A percentile compares a stretch with the other conserved stretches of the same genome.
These are phyloP conservation scores for Sylvia atricapilla DNA, from an alignment of 2,113 vertebrate genomes.

Conservation along the genomic window DNA sequence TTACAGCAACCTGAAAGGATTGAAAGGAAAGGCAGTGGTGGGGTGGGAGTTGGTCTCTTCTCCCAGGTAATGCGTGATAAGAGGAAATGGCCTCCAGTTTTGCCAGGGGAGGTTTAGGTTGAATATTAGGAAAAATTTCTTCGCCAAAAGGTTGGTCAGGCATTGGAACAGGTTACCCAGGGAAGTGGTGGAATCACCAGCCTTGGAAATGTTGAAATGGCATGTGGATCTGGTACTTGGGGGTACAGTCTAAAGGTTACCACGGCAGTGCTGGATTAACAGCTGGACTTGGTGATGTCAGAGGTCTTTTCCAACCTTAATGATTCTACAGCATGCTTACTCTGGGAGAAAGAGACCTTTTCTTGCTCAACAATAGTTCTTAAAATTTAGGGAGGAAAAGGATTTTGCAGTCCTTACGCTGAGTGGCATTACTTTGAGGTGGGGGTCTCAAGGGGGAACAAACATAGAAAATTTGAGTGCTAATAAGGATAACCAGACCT, in stretches of 20 bases:
- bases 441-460: not conserved
- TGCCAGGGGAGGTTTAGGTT: not conserved
- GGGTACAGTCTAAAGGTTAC: not conserved
- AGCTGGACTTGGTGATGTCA: not conserved
- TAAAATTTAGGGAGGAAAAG: not conserved
- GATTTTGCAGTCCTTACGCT: not conserved
- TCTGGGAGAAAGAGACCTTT: not conserved
- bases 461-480: not conserved
- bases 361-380: not conserved
- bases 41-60: no score
- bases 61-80: no score
- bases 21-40: no score
- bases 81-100: no score
- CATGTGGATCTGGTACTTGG: not conserved
- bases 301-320: not conserved
- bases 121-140: not conserved
- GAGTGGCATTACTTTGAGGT: not conserved
- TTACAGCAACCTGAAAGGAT: no score
- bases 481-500: not conserved
- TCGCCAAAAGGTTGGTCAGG: not conserved
- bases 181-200: not conserved
- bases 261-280: not conserved
- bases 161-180: not conserved
- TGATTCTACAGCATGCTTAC: not conserved
- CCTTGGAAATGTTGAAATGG: not conserved